phyloP scores from a whole-genome alignment of 2,888 invertebrate species.

The Schrankia costaestrigalis region DNA sequence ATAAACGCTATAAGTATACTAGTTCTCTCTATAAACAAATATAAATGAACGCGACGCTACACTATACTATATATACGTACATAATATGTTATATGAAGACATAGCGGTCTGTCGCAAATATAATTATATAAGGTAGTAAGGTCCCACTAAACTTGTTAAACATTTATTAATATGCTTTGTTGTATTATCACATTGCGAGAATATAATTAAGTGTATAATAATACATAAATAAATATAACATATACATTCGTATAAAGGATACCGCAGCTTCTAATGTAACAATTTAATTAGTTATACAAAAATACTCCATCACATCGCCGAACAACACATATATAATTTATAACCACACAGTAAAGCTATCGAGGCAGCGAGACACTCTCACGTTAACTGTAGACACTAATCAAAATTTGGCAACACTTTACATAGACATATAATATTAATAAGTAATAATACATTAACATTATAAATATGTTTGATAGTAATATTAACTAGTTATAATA shows the following conservation, averaged over 20 bases:
- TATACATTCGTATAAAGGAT: slow-evolving; percentile 3
- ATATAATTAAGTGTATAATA: not conserved
- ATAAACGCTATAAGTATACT: too few relatives aligned
- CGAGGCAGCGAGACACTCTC: slow-evolving; percentile 5
- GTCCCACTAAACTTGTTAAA: slow-evolving; percentile 16
- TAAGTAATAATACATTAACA: slow-evolving; percentile 2
- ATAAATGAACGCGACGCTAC: too few relatives aligned
- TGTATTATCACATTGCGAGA: slow-evolving; percentile 24
- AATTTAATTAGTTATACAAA: slow-evolving; percentile 4
- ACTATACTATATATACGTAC: too few relatives aligned
- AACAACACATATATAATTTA: slow-evolving; percentile 6
- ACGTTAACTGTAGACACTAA: slow-evolving; percentile 33
- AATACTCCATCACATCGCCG: slow-evolving; percentile 8
- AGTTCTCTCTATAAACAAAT: too few relatives aligned
- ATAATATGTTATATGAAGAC: too few relatives aligned
- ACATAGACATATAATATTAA: slow-evolving; percentile 1
- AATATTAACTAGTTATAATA: not conserved
- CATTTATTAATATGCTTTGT: slow-evolving; percentile 26
- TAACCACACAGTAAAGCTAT: slow-evolving; percentile 7
- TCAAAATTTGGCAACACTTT: slow-evolving; percentile 59
- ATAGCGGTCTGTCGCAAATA: slow-evolving; percentile 11
- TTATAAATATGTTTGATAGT: not conserved
- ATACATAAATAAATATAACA: slow-evolving; percentile 3
- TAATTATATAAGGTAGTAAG: slow-evolving; percentile 3
- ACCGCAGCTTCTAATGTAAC: slow-evolving; percentile 2